Conservation (phyloP, 2,888 invertebrate genomes). For the Caenorhabditis afra region DNA sequence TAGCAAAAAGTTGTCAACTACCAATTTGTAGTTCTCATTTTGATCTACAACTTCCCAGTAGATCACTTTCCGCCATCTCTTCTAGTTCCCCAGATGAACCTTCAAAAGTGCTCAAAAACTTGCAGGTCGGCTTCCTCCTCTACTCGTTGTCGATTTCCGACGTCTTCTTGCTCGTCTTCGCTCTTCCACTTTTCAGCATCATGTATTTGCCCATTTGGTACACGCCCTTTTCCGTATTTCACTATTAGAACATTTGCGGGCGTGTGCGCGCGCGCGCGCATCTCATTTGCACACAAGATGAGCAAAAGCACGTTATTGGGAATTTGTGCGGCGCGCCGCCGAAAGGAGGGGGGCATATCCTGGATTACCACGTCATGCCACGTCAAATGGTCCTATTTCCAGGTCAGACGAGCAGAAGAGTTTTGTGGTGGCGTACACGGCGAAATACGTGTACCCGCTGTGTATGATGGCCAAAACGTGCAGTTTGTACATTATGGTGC, state of each 20-base stretch:
- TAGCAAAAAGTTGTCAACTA: too few species aligned
- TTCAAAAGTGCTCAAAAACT: neutral
- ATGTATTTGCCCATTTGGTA: slow-evolving; percentile 62
- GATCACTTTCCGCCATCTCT: neutral
- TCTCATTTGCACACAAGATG: slow-evolving; percentile 54
- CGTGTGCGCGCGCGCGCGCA: too few species aligned
- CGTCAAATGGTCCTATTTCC: neutral
- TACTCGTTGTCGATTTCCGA: slow-evolving; percentile 55
- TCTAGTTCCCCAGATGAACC: too few species aligned
- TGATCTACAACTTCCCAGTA: too few species aligned
- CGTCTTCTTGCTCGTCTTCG: slow-evolving; percentile 54
- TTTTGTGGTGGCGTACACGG: slow-evolving; percentile 49
- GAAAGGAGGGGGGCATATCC: too few species aligned
- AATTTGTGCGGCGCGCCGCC: too few species aligned
- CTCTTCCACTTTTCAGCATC: slow-evolving; percentile 55
- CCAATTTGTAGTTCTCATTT: too few species aligned
- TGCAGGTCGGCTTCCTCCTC: slow-evolving; percentile 55
- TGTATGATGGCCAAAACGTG: slow-evolving; percentile 63
- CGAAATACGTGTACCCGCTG: slow-evolving; percentile 54
- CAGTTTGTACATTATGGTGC: slow-evolving; percentile 59
- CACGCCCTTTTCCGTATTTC: slow-evolving; percentile 2
- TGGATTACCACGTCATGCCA: too few species aligned
- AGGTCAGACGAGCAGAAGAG: slow-evolving; percentile 50
- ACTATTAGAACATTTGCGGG: too few species aligned
- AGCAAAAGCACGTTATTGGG: slow-evolving; percentile 47